These are phyloP conservation scores for Heliconius sara DNA, from an alignment of 2,888 invertebrate species.

Conservation along the genomic window DNA sequence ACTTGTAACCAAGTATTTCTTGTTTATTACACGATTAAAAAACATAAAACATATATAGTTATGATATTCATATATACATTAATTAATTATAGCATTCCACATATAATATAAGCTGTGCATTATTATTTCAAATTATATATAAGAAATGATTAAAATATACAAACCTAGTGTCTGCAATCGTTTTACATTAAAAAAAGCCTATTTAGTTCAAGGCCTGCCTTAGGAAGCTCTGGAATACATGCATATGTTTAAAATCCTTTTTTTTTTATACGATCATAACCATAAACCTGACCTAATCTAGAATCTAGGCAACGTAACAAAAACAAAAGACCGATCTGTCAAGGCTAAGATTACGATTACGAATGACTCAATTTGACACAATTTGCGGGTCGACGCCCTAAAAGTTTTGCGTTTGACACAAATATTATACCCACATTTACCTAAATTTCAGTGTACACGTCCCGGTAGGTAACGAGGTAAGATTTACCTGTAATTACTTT, in stretches of 20 bases:
- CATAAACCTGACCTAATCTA: constrained; percentile 13
- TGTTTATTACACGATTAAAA: constrained; percentile 3
- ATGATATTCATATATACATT: neutral
- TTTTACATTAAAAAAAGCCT: neutral
- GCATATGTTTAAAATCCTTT: constrained; percentile 14
- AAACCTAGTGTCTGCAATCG: neutral
- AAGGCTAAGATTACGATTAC: constrained; percentile 37
- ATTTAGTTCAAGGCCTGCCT: constrained; percentile 12
- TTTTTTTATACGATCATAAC: constrained; percentile 10
- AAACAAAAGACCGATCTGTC: constrained; percentile 38
- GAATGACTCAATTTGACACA: constrained; percentile 50
- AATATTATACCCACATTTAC: constrained; percentile 3
- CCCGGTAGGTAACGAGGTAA: constrained; percentile 27
- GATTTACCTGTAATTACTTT: constrained; percentile 45
- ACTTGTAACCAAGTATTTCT: constrained; percentile 26
- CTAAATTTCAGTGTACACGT: neutral
- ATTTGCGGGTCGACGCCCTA: constrained; percentile 46
- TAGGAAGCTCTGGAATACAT: constrained; percentile 7
- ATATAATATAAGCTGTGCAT: neutral
- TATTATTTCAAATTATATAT: neutral
- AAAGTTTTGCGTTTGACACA: constrained; percentile 39
- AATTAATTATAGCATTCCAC: neutral
- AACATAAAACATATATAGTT: constrained; percentile 5
- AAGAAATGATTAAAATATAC: neutral
- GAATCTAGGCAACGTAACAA: constrained; percentile 24